Conservation (phyloP, 2,113 vertebrate genomes). For the Turdus rufiventris region DNA sequence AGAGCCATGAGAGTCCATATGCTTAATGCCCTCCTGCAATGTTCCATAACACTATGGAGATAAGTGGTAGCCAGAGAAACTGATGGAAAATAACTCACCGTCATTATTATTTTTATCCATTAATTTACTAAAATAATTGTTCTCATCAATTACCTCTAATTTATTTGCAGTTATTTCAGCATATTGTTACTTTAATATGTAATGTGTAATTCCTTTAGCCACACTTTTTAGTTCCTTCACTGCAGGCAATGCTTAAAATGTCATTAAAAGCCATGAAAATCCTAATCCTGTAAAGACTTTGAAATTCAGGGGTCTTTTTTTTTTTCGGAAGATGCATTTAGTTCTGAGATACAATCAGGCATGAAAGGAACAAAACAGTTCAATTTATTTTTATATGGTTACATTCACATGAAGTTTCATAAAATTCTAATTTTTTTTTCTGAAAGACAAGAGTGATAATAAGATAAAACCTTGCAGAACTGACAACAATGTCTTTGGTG, state of each 20-base stretch:
- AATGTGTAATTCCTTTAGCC: not conserved
- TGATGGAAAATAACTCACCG: not conserved
- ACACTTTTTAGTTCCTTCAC: not conserved
- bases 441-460: not conserved
- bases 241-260: not conserved
- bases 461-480: not conserved
- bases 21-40: not conserved
- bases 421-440: not conserved
- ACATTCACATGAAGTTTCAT: not conserved
- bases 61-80: not conserved
- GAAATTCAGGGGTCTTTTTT: not conserved
- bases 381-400: constrained; percentile 17
- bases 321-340: not conserved
- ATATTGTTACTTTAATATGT: not conserved
- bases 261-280: not conserved
- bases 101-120: not conserved
- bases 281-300: not conserved
- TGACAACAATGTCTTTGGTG: not conserved
- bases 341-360: not conserved
- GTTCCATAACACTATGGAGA: not conserved
- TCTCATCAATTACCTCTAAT: not conserved
- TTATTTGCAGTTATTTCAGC: not conserved
- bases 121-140: not conserved
- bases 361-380: not conserved
- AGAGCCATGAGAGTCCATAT: not conserved